A percentile compares a stretch with the other conserved stretches of the same genome.
Evolutionary conservation across 2,797 vertebrate species (phyloP).

Genomic region (Sparidentex hasta): DNA sequence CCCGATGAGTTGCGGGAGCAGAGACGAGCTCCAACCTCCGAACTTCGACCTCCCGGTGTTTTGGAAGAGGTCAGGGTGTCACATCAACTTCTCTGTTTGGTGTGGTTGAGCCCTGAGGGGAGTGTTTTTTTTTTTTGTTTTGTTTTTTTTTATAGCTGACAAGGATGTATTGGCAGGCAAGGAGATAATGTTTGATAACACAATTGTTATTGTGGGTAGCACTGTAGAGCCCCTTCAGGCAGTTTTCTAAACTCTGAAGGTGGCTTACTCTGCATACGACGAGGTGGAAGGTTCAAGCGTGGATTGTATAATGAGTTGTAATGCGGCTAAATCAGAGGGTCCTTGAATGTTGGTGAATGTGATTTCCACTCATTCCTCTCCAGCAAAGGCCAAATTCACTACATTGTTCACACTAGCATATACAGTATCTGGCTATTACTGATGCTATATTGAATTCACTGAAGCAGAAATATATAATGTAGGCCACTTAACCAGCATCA

Average conservation of each 20-base stretch:
- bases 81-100: slow-evolving; percentile 56
- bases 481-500: slow-evolving; percentile 37
- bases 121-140: no score
- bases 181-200: slow-evolving; percentile 52
- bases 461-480: slow-evolving; percentile 34
- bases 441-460: slow-evolving; percentile 27
- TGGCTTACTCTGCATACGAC: slow-evolving; percentile 44
- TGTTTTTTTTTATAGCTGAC: slow-evolving; percentile 54
- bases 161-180: slow-evolving; percentile 45
- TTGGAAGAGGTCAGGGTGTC: slow-evolving; percentile 62
- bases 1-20: slow-evolving; percentile 59
- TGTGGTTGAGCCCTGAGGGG: slow-evolving; percentile 53
- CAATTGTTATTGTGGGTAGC: slow-evolving; percentile 48
- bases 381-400: slow-evolving; percentile 14
- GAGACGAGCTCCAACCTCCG: slow-evolving; percentile 72
- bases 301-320: slow-evolving; percentile 45
- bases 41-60: slow-evolving; percentile 62
- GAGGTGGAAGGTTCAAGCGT: slow-evolving; percentile 42
- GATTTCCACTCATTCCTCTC: slow-evolving; percentile 36
- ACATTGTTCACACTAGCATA: slow-evolving; percentile 22
- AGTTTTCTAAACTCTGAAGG: slow-evolving; percentile 47
- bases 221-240: slow-evolving; percentile 36
- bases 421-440: slow-evolving; percentile 20
- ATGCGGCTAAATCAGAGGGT: slow-evolving; percentile 20
- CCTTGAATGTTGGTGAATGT: slow-evolving; percentile 26